phyloP scores from a whole-genome alignment of 2,113 vertebrate genomes.

The Tursiops truncatus region DNA sequence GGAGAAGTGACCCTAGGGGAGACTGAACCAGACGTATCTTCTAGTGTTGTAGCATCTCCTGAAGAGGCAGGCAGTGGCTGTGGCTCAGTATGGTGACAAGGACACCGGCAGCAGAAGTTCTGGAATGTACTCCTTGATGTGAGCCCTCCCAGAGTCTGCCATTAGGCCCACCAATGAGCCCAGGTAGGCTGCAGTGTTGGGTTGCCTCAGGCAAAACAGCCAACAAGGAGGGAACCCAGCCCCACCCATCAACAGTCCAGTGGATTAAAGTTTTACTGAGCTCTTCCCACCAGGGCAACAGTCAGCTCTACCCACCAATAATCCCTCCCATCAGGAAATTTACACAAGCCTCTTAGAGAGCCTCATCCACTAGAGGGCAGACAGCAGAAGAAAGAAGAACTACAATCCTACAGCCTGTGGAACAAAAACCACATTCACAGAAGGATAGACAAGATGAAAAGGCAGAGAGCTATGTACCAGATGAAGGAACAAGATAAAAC shows the following conservation, averaged over 20 bases:
- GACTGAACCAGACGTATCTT: too few species aligned
- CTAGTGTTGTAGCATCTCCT: neutral
- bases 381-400: too few species aligned
- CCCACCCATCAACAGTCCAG: neutral
- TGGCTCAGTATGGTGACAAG: too few species aligned
- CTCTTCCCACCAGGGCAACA: neutral
- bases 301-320: neutral
- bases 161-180: too few species aligned
- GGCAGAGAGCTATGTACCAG: neutral
- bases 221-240: neutral
- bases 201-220: neutral
- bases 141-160: too few species aligned
- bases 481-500: neutral
- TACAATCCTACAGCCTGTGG: too few species aligned
- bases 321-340: neutral
- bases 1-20: neutral
- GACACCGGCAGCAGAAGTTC: neutral
- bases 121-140: neutral
- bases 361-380: too few species aligned
- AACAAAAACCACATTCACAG: neutral
- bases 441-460: neutral
- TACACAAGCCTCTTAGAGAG: neutral
- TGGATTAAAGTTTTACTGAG: neutral
- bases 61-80: neutral
- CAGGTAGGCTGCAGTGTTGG: too few species aligned